These are phyloP conservation scores for Brachypalpus laphriformis DNA, from an alignment of 2,888 invertebrate species.

Conservation along the genomic window DNA sequence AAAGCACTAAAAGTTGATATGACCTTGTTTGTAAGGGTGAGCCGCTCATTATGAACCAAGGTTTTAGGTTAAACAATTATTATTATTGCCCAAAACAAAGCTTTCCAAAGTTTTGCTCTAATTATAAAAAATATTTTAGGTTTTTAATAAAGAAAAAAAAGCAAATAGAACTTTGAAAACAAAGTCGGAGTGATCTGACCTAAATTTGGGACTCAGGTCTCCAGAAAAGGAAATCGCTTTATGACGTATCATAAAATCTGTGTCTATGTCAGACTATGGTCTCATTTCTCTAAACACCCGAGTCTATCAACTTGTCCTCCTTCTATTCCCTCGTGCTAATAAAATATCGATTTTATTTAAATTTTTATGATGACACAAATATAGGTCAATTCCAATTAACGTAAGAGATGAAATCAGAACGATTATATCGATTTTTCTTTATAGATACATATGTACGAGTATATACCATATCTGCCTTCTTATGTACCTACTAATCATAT, in stretches of 20 bases:
- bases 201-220: neutral
- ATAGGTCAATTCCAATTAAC: constrained; percentile 26
- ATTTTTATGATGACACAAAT: constrained; percentile 18
- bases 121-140: no score
- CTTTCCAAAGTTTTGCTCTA: no score
- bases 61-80: no score
- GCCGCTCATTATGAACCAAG: no score
- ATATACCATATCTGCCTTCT: neutral
- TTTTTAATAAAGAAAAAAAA: no score
- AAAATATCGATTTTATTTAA: neutral
- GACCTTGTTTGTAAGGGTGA: no score
- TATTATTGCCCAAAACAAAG: no score
- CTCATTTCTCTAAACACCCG: neutral
- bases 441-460: neutral
- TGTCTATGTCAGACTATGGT: neutral
- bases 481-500: no score
- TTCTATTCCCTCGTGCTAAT: neutral
- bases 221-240: neutral
- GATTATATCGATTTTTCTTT: neutral
- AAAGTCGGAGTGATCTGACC: no score
- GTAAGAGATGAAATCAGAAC: neutral
- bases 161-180: no score
- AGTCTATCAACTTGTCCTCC: neutral
- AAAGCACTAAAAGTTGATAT: no score
- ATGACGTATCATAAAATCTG: neutral